phyloP scores from a whole-genome alignment of 2,888 invertebrate genomes.

The Cephalotes varians region DNA sequence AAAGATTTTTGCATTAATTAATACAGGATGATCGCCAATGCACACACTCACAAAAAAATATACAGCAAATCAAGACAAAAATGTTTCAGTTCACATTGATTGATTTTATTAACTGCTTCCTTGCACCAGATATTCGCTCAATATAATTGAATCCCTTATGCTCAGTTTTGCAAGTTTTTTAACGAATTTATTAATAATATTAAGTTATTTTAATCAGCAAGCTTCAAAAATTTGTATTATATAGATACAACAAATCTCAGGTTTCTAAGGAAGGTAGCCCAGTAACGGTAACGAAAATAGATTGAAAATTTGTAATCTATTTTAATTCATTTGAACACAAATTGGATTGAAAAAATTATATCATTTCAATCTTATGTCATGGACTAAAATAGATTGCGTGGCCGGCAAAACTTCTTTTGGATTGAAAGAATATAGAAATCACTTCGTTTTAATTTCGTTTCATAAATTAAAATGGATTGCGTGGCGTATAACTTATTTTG shows the following conservation, averaged over 20 bases:
- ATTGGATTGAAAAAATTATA: no score
- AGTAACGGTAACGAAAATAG: no score
- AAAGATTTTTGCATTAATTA: not conserved
- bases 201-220: no score
- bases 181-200: not conserved
- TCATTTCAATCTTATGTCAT: no score
- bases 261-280: not conserved
- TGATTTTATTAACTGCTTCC: conserved; percentile 3
- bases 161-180: not conserved
- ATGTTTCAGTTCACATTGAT: not conserved
- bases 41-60: not conserved
- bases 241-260: not conserved
- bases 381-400: no score
- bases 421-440: no score
- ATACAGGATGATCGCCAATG: not conserved
- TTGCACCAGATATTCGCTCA: not conserved
- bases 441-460: no score
- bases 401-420: no score
- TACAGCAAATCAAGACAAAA: not conserved
- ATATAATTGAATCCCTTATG: not conserved
- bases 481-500: no score
- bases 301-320: no score
- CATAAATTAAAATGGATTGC: no score
- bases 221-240: not conserved
- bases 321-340: no score